Evolutionary conservation across 2,113 vertebrate genomes (phyloP).

Genomic region (Micromys minutus): DNA sequence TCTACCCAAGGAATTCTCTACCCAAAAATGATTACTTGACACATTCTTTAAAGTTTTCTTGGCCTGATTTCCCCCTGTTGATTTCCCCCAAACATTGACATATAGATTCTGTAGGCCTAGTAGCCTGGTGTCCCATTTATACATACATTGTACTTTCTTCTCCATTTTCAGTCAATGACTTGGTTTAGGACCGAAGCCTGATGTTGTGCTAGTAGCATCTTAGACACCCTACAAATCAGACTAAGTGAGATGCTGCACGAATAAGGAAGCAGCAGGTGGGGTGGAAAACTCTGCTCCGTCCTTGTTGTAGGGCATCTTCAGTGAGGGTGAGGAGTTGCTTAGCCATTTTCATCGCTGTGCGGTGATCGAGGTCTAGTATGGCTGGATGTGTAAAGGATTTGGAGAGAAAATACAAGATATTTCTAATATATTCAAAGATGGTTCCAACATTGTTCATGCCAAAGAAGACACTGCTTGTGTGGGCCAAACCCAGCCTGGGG

Average conservation of each 20-base stretch:
- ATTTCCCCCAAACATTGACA: not conserved
- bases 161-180: not conserved
- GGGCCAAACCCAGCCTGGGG: not conserved
- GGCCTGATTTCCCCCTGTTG: not conserved
- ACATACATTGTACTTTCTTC: not conserved
- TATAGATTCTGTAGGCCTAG: not conserved
- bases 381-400: constrained; percentile 12
- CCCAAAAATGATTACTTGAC: not conserved
- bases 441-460: constrained; percentile 25
- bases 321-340: not conserved
- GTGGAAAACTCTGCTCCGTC: not conserved
- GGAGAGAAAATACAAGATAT: constrained; percentile 66
- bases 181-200: not conserved
- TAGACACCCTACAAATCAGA: not conserved
- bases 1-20: not conserved
- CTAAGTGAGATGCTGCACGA: not conserved
- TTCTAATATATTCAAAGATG: constrained; percentile 50
- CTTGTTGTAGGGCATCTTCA: not conserved
- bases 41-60: not conserved
- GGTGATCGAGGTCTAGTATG: not conserved
- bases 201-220: not conserved
- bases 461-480: constrained; percentile 52
- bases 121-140: not conserved
- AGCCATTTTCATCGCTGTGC: not conserved
- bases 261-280: not conserved